Evolutionary conservation across 2,888 invertebrate species (phyloP).

Genomic region (Apamea crenata): DNA sequence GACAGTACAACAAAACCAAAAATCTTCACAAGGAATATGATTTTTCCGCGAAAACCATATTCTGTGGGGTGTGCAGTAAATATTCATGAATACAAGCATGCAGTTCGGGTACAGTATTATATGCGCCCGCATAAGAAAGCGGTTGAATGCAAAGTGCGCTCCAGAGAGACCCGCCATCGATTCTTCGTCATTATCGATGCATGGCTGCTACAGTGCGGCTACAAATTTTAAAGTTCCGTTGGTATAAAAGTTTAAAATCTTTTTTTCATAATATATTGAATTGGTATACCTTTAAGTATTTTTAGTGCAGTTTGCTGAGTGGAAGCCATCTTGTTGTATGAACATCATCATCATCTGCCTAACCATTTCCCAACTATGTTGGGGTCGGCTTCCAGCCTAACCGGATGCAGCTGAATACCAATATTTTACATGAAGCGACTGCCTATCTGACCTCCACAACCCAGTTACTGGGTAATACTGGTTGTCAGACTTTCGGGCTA

Average conservation of each 20-base stretch:
- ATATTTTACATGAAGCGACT: no score
- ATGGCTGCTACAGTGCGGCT: slow-evolving; percentile 52
- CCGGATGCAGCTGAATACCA: no score
- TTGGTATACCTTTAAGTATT: background rate
- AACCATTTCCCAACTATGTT: no score
- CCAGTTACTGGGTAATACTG: no score
- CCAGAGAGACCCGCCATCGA: slow-evolving; percentile 67
- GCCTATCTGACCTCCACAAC: no score
- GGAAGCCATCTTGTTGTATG: background rate
- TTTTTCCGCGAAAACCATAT: slow-evolving; percentile 67
- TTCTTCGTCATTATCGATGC: slow-evolving; percentile 71
- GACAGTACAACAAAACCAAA: slow-evolving; percentile 23
- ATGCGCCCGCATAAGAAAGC: slow-evolving; percentile 73
- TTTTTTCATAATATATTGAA: background rate
- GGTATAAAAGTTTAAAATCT: slow-evolving; percentile 13
- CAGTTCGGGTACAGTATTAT: slow-evolving; percentile 72
- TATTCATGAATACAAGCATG: slow-evolving; percentile 76
- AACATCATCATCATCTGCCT: no score
- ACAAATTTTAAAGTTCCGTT: slow-evolving; percentile 37
- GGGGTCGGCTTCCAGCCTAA: no score
- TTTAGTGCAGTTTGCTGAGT: background rate
- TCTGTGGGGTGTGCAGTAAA: slow-evolving; percentile 71
- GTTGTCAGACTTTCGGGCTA: no score
- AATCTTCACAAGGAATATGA: slow-evolving; percentile 56
- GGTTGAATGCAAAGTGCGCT: slow-evolving; percentile 76